Percentiles rank a stretch among this genome's conserved stretches.
These are phyloP conservation scores for Catharus bicknelli DNA, from an alignment of 2,113 vertebrate species.

Conservation along the genomic window DNA sequence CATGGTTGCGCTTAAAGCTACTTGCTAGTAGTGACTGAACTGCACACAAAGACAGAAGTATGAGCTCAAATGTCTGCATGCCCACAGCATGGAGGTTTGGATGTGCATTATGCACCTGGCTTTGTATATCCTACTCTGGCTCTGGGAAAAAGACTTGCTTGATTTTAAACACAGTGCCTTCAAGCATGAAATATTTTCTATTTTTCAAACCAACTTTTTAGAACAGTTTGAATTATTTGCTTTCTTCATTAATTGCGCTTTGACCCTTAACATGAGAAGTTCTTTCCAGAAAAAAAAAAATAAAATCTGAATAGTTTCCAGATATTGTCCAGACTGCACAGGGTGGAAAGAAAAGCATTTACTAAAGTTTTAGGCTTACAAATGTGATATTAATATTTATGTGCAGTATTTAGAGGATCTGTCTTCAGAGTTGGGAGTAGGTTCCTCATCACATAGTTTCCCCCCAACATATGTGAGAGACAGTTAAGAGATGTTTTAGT, in stretches of 20 bases:
- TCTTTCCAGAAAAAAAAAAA: not conserved
- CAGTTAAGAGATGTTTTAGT: not conserved
- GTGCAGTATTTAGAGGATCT: not conserved
- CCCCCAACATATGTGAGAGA: not conserved
- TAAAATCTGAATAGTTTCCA: not conserved
- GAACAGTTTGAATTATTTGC: not conserved
- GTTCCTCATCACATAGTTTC: not conserved
- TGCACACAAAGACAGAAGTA: not conserved
- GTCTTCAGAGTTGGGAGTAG: not conserved
- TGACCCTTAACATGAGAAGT: not conserved
- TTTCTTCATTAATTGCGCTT: not conserved
- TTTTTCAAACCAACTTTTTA: not conserved
- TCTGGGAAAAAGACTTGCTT: not conserved
- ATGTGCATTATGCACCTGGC: not conserved
- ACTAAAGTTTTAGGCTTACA: not conserved
- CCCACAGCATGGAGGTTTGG: not conserved
- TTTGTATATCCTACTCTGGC: not conserved
- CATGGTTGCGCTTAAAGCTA: not conserved
- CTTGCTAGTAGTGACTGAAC: not conserved
- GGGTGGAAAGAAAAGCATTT: not conserved
- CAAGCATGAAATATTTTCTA: not conserved
- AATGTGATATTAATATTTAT: not conserved
- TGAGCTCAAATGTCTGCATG: not conserved
- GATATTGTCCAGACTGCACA: not conserved
- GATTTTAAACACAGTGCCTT: not conserved